Evolutionary conservation across 2,888 invertebrate species (phyloP).

Genomic region (Campoplex capitator): DNA sequence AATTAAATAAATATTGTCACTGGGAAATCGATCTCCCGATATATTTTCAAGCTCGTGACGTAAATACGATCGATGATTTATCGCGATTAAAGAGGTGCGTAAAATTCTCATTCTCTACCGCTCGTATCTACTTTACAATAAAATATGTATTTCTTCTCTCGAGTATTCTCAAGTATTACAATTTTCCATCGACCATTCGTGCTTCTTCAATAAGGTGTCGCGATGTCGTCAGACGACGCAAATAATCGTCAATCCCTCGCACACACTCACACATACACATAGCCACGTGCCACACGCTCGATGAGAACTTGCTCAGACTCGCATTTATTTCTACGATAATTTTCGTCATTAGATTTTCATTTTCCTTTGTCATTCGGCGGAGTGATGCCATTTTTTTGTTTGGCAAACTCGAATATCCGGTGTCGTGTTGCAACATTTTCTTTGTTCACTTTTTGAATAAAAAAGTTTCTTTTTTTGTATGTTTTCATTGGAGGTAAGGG

Average conservation of each 20-base stretch:
- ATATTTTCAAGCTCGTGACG: conserved; percentile 6
- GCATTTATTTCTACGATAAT: conserved; percentile 17
- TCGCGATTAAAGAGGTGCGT: conserved; percentile 52
- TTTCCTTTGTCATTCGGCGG: conserved; percentile 9
- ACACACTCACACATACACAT: background rate
- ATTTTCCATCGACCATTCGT: conserved; percentile 44
- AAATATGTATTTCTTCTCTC: background rate
- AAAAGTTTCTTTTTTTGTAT: too few species aligned
- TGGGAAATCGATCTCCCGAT: background rate
- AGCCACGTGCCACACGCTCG: background rate
- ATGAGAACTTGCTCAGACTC: background rate
- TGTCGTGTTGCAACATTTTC: too few species aligned
- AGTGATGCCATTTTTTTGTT: background rate
- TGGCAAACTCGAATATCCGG: background rate
- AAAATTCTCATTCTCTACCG: conserved; percentile 32
- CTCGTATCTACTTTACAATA: background rate
- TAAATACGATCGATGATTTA: conserved; percentile 56
- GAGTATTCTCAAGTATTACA: conserved; percentile 24
- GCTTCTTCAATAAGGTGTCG: conserved; percentile 24
- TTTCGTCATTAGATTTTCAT: conserved; percentile 16
- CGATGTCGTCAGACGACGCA: conserved; percentile 62
- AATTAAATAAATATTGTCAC: background rate
- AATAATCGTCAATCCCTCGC: conserved; percentile 56
- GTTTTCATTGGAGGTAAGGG: background rate
- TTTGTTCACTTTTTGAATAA: too few species aligned